These are phyloP conservation scores for Coleophora deauratella DNA, from an alignment of 2,888 invertebrate species.

Conservation along the genomic window DNA sequence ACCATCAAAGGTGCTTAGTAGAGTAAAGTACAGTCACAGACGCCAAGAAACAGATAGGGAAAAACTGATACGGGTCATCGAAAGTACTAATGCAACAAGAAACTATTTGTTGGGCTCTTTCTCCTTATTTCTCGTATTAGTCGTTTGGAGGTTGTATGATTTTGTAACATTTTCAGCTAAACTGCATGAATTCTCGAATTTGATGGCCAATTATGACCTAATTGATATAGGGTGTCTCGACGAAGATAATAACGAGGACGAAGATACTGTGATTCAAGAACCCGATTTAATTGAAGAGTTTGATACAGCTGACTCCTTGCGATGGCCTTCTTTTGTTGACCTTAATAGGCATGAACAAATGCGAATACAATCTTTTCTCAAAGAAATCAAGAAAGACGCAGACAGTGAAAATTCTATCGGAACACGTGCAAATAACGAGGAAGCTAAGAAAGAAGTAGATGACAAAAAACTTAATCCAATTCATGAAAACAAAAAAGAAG, in stretches of 20 bases:
- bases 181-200: conserved; percentile 44
- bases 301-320: conserved; percentile 13
- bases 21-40: no score
- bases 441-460: conserved; percentile 3
- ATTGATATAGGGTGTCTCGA: conserved; percentile 29
- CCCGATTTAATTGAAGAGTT: no score
- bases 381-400: conserved; percentile 6
- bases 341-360: conserved; percentile 29
- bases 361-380: conserved; percentile 29
- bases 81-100: conserved; percentile 38
- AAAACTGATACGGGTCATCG: conserved; percentile 33
- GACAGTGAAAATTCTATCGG: conserved; percentile 11
- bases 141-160: conserved; percentile 40
- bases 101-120: conserved; percentile 47
- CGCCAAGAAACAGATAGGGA: conserved; percentile 23
- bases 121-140: conserved; percentile 44
- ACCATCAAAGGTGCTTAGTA: conserved; percentile 25
- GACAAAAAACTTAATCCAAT: not conserved
- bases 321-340: conserved; percentile 35
- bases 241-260: conserved; percentile 16
- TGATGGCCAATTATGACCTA: conserved; percentile 46
- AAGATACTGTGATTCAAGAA: conserved; percentile 13
- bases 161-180: conserved; percentile 50
- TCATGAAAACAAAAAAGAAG: conserved; percentile 1
- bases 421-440: conserved; percentile 1